Conservation (phyloP, 2,797 vertebrate species). For the Caiman crocodilus region DNA sequence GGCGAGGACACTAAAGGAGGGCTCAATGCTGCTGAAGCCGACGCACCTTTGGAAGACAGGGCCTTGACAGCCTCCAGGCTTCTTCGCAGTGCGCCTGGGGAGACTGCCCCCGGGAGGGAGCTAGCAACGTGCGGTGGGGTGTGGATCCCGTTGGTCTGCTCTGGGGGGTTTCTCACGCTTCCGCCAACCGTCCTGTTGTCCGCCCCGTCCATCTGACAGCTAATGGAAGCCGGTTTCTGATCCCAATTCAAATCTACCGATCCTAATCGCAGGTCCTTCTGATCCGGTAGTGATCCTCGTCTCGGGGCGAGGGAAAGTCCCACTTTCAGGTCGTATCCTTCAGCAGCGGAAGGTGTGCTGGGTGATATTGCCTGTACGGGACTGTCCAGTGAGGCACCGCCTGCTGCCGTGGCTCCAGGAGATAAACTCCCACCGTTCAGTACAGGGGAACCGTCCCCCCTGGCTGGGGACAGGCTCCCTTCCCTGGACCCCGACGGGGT, state of each 20-base stretch:
- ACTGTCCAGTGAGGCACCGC: slow-evolving; percentile 84
- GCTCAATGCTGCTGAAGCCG: slow-evolving; percentile 61
- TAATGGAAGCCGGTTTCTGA: slow-evolving; percentile 76
- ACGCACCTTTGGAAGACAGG: slow-evolving; percentile 81
- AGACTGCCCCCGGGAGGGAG: slow-evolving; percentile 90
- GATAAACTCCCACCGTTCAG: slow-evolving; percentile 92
- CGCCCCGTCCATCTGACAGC: slow-evolving; percentile 56
- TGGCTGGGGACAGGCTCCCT: slow-evolving; percentile 92
- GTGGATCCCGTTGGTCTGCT: slow-evolving; percentile 92
- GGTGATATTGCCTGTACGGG: slow-evolving; percentile 90
- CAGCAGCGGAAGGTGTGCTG: slow-evolving; percentile 72
- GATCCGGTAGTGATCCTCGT: slow-evolving; percentile 82
- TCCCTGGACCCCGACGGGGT: slow-evolving; percentile 87
- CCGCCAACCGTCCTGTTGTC: slow-evolving; percentile 75
- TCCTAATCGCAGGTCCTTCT: slow-evolving; percentile 81
- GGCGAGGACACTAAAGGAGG: slow-evolving; percentile 80
- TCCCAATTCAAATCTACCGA: slow-evolving; percentile 91
- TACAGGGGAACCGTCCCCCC: slow-evolving; percentile 89
- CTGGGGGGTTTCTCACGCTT: slow-evolving; percentile 77
- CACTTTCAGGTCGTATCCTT: slow-evolving; percentile 78
- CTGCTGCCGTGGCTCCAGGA: slow-evolving; percentile 71
- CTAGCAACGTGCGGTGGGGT: slow-evolving; percentile 80
- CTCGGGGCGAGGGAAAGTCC: slow-evolving; percentile 70
- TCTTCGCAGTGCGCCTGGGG: slow-evolving; percentile 90
- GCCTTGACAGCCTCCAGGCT: slow-evolving; percentile 94